Evolutionary conservation across 64 coral and sea anemone species (phyloP).

Genomic region (Anthopleura sola): DNA sequence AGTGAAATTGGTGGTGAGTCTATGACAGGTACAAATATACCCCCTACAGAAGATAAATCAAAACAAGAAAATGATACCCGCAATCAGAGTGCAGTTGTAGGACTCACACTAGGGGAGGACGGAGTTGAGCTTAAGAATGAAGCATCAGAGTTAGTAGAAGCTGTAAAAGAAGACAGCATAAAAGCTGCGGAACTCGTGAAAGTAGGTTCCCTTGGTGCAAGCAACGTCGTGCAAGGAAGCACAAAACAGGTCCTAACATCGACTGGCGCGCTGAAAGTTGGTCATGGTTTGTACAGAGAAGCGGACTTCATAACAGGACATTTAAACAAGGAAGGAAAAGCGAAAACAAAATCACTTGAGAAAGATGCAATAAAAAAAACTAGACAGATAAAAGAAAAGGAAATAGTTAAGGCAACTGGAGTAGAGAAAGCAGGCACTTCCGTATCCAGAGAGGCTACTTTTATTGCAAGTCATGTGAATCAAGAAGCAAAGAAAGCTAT

Average conservation of each 20-base stretch:
- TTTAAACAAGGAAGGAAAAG: constrained; percentile 9
- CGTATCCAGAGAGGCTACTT: not conserved
- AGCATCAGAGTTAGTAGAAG: not conserved
- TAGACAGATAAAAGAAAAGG: not conserved
- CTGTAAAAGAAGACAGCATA: constrained; percentile 1
- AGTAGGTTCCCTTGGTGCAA: not conserved
- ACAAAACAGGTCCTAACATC: not conserved
- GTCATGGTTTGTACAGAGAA: constrained; percentile 21
- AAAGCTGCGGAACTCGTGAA: not conserved
- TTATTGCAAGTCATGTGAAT: constrained; percentile 4
- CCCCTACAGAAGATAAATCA: constrained; percentile 1
- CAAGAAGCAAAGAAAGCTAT: not conserved
- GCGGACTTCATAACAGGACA: constrained; percentile 22
- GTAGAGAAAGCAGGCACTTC: not conserved
- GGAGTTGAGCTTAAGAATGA: constrained; percentile 26
- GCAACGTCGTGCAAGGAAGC: not conserved
- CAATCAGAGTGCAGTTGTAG: not conserved
- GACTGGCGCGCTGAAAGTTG: constrained; percentile 4
- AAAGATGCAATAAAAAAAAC: not conserved
- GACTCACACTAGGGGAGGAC: not conserved
- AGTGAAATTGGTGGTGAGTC: not conserved
- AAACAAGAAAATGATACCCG: not conserved
- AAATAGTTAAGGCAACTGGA: not conserved
- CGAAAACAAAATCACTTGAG: not conserved
- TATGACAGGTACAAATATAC: not conserved